Conservation (phyloP, 2,888 invertebrate genomes). For the Pantelozetes paolii region DNA sequence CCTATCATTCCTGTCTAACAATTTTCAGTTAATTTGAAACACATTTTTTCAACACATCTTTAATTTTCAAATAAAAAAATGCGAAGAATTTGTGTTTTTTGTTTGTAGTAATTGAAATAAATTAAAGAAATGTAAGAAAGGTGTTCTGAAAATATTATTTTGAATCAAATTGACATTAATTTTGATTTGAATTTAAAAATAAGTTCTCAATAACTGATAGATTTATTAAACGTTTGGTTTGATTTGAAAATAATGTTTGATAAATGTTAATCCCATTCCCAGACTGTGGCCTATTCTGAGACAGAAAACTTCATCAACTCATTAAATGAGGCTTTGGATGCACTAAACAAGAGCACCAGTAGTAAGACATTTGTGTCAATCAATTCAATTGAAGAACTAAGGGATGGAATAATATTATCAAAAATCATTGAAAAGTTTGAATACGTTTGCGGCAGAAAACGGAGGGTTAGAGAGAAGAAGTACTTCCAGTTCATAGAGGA, state of each 20-base stretch:
- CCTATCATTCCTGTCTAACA: too few relatives aligned
- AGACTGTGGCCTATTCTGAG: background rate
- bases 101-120: too few relatives aligned
- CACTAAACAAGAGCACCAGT: conserved; percentile 7
- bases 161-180: too few relatives aligned
- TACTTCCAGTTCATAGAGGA: conserved; percentile 29
- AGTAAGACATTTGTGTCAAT: background rate
- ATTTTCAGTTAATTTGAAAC: background rate
- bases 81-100: background rate
- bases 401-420: conserved; percentile 4
- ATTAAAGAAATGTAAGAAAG: background rate
- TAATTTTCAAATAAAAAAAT: background rate
- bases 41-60: background rate
- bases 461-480: background rate
- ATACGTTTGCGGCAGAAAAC: conserved; percentile 13
- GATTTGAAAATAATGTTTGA: too few relatives aligned
- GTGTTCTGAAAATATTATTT: too few relatives aligned
- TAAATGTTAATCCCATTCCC: too few relatives aligned
- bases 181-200: too few relatives aligned
- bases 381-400: background rate
- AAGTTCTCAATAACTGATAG: too few relatives aligned
- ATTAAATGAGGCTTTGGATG: conserved; percentile 24
- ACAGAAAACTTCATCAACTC: conserved; percentile 23
- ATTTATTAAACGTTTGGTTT: too few relatives aligned
- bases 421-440: conserved; percentile 18